Evolutionary conservation across 2,113 vertebrate species (phyloP), one percentile per base, ranked within the genome.

Genomic region (Cranoglanis bouderius): DNA sequence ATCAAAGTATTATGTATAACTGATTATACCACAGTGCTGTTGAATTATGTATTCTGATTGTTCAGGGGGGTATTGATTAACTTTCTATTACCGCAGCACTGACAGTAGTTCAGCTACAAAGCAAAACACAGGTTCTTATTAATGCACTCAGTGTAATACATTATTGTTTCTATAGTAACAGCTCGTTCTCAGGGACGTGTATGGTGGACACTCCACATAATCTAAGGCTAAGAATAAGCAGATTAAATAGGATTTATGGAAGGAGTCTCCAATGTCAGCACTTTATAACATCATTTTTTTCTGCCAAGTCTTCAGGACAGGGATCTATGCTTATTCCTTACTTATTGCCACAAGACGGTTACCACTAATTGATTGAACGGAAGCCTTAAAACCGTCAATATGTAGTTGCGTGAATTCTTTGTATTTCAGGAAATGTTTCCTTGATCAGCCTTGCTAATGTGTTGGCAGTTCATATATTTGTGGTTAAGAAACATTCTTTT

Each of bases 391-490:
- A n/a, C 21, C 0, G 57, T n/a, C 40, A 46, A 84, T 46, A 9
- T 3, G 13, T 19, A n/a, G 26, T 84, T 32, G 43, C 40, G 8
- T 43, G 59, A 72, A 26, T 55, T 5, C 12, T 40, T 40, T 38
- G 57, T 74, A 55, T 74, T 70, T 55, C 51, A 57, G 84, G 32
- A 57, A 74, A 85, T 75, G 84, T 85, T 85, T 85, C 32, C 32
- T 40, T 74, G 49, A 85, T 74, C 24, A n/a, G 51, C 32, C 35
- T 32, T 38, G 65, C 49, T 85, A 74, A 85, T 85, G 84, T 74
- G 65, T 55, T 74, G 84, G 67, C 57, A 40, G 35, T 13, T 70
- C 49, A 29, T 83, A 61, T 61, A 26, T 83, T 55, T 57, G 84
- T 40, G 67, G 51, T 32, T 51, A 40, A 55, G 67, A 74, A 74